phyloP scores from a whole-genome alignment of 2,113 vertebrate species.

The Aptenodytes patagonicus region DNA sequence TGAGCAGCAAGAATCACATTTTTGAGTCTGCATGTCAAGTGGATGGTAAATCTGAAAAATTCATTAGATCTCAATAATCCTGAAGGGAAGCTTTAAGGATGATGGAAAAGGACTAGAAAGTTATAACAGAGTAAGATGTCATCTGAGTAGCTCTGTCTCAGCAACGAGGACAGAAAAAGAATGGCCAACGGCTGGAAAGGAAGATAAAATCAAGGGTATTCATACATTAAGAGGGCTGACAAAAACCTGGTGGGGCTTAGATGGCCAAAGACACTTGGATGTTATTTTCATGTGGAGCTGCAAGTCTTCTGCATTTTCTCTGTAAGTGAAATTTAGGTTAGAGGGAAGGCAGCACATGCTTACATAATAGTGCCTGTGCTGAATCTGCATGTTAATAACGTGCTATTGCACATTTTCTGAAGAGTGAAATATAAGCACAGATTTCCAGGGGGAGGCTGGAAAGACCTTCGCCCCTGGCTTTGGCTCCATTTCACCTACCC shows the following conservation, averaged over 20 bases:
- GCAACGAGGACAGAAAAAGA: neutral
- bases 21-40: neutral
- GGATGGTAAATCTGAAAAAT: slow-evolving; percentile 8
- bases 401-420: neutral
- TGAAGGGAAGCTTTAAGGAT: neutral
- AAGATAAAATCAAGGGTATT: neutral
- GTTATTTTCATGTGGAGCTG: neutral
- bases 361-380: neutral
- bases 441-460: neutral
- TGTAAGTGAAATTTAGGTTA: neutral
- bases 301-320: neutral
- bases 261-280: neutral
- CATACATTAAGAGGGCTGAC: neutral
- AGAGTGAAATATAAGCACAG: neutral
- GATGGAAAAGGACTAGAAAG: neutral
- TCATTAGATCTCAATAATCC: neutral
- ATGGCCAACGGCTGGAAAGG: neutral
- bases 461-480: neutral
- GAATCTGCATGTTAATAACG: neutral
- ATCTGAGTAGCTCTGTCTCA: neutral
- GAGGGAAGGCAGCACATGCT: neutral
- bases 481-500: neutral
- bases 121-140: neutral
- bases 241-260: neutral
- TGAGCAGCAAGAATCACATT: neutral